phyloP scores from a whole-genome alignment of 1,140 invertebrate species.

The Brachionus asplanchnoidis region DNA sequence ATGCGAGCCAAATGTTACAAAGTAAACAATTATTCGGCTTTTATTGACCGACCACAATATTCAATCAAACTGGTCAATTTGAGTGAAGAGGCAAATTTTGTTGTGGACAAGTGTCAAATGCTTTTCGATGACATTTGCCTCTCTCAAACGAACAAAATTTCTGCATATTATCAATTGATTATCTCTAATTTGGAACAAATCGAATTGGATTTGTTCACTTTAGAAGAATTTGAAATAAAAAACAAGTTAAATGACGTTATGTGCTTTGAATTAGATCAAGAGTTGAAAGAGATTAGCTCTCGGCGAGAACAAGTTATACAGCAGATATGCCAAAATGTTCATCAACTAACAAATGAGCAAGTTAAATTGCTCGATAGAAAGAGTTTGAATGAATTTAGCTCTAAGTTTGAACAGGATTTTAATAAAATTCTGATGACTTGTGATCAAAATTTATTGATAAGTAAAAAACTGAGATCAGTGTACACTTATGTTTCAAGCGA shows the following conservation, averaged over 20 bases:
- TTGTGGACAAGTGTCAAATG: not conserved
- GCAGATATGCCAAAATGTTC: not conserved
- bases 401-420: not conserved
- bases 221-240: not conserved
- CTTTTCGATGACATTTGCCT: not conserved
- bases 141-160: not conserved
- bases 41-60: not conserved
- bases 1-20: not conserved
- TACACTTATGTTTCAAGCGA: not conserved
- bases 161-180: not conserved
- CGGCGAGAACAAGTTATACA: not conserved
- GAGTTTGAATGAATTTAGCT: not conserved
- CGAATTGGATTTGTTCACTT: not conserved
- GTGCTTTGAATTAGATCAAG: not conserved
- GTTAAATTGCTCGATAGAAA: not conserved
- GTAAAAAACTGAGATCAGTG: not conserved
- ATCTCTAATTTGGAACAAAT: not conserved
- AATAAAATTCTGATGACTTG: not conserved
- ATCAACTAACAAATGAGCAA: not conserved
- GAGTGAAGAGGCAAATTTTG: not conserved
- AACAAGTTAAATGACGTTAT: not conserved
- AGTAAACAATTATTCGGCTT: not conserved
- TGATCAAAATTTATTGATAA: not conserved
- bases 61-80: not conserved
- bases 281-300: not conserved